phyloP scores from a whole-genome alignment of 2,797 vertebrate genomes.

The Sternarchorhynchus goeldii region DNA sequence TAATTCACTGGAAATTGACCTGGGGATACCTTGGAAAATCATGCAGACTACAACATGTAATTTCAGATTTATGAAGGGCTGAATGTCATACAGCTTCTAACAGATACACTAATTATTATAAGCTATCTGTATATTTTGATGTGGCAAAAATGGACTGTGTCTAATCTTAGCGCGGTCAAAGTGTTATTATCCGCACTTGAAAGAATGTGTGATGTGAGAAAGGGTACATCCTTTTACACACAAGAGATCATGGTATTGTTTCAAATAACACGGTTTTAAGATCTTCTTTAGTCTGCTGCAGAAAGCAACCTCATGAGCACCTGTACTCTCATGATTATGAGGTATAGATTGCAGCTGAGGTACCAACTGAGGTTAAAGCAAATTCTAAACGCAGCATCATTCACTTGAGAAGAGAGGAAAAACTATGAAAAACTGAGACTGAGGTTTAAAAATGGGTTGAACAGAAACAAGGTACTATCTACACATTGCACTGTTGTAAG shows the following conservation, averaged over 20 bases:
- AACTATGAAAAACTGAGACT: no score
- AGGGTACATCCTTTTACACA: not conserved
- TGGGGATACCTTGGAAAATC: conserved; percentile 36
- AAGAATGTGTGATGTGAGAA: not conserved
- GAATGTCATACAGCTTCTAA: not conserved
- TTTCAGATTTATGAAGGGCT: conserved; percentile 19
- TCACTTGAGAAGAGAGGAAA: no score
- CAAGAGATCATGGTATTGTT: conserved; percentile 5
- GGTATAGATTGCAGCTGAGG: no score
- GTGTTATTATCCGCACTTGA: conserved; percentile 3
- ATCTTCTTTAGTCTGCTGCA: not conserved
- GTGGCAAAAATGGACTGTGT: not conserved
- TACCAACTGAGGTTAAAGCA: no score
- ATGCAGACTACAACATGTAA: conserved; percentile 28
- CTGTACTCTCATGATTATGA: no score
- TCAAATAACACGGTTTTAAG: not conserved
- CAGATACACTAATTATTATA: not conserved
- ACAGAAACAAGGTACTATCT: no score
- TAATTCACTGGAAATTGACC: conserved; percentile 42
- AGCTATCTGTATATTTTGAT: not conserved
- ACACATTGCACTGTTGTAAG: no score
- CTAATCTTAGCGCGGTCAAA: not conserved
- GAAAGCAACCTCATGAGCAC: not conserved
- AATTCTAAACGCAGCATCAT: no score
- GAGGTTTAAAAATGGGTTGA: no score